Conservation (phyloP, 2,113 vertebrate genomes). For the Archocentrus centrarchus region DNA sequence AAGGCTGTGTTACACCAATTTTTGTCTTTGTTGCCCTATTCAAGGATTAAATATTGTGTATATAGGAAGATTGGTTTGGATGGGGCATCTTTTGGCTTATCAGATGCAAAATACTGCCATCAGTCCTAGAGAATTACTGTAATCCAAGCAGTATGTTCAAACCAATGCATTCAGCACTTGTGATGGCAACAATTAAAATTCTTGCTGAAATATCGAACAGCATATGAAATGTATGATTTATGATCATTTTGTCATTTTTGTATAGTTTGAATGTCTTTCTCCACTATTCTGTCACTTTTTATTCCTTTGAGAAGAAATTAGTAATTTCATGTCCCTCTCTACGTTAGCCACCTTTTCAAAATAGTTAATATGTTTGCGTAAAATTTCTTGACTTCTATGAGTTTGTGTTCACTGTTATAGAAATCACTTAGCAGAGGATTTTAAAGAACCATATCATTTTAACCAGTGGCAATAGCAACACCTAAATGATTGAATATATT, state of each 20-base stretch:
- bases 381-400: neutral
- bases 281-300: neutral
- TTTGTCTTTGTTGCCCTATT: neutral
- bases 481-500: neutral
- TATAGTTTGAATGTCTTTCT: neutral
- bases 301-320: neutral
- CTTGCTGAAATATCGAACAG: neutral
- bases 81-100: neutral
- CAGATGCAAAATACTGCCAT: neutral
- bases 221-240: neutral
- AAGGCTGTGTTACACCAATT: neutral
- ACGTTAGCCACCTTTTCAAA: neutral
- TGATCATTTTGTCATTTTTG: neutral
- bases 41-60: neutral
- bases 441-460: neutral
- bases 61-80: neutral
- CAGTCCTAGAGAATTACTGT: neutral
- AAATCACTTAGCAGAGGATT: neutral
- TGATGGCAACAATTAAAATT: neutral
- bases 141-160: neutral
- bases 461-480: neutral
- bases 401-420: neutral
- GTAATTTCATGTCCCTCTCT: neutral
- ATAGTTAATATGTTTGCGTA: neutral
- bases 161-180: neutral